These are phyloP conservation scores for Muscicapa striata DNA, from an alignment of 2,797 vertebrate genomes.

Conservation along the genomic window DNA sequence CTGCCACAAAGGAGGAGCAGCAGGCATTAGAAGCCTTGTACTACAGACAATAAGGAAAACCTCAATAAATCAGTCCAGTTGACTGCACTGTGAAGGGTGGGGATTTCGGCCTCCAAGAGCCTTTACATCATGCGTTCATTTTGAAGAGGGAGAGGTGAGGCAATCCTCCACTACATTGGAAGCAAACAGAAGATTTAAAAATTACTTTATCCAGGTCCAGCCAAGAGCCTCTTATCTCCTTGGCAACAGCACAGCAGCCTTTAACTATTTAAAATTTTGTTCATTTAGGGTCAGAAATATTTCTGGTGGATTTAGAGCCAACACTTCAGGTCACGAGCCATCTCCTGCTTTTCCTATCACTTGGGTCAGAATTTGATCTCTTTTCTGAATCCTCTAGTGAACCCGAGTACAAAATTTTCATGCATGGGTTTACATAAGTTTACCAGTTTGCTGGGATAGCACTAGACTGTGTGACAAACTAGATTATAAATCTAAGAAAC, in stretches of 20 bases:
- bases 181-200: not conserved
- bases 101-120: not conserved
- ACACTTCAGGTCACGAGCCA: not conserved
- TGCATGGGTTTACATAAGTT: not conserved
- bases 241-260: not conserved
- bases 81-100: not conserved
- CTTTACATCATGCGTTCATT: not conserved
- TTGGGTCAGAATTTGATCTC: not conserved
- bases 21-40: not conserved
- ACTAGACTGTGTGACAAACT: not conserved
- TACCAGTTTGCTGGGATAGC: not conserved
- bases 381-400: not conserved
- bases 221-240: not conserved
- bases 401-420: not conserved
- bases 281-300: not conserved
- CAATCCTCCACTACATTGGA: not conserved
- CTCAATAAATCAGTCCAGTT: not conserved
- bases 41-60: not conserved
- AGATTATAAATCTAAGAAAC: not conserved
- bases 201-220: not conserved
- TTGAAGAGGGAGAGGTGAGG: not conserved
- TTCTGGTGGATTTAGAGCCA: not conserved
- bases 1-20: not conserved
- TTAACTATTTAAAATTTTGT: not conserved
- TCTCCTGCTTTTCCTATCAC: not conserved